phyloP scores from a whole-genome alignment of 2,888 invertebrate genomes.

The Diaphora mendica region DNA sequence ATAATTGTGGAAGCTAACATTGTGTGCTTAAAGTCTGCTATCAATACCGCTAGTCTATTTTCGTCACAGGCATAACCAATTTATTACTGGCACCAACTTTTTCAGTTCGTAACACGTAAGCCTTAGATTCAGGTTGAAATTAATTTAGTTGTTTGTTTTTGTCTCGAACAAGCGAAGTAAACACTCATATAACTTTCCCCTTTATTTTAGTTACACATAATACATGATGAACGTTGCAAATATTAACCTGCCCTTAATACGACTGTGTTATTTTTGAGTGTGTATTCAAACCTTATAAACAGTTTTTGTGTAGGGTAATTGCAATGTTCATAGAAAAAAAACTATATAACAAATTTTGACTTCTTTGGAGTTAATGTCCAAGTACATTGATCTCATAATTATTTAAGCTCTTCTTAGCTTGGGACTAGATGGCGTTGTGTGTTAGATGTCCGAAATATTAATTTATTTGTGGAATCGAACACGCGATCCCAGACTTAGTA shows the following conservation, averaged over 20 bases:
- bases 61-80: background rate
- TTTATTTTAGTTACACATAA: background rate
- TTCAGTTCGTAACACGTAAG: background rate
- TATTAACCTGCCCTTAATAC: background rate
- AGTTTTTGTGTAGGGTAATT: too few species aligned
- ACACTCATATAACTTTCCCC: background rate
- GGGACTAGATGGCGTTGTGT: too few species aligned
- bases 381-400: too few species aligned
- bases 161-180: background rate
- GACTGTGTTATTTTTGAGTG: background rate
- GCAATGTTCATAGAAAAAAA: too few species aligned
- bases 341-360: too few species aligned
- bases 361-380: too few species aligned
- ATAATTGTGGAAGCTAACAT: too few species aligned
- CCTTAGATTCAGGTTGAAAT: background rate
- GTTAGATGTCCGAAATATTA: too few species aligned
- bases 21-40: background rate
- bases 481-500: background rate
- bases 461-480: too few species aligned
- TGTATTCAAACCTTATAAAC: too few species aligned
- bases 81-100: background rate
- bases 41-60: background rate
- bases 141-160: background rate
- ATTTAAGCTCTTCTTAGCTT: too few species aligned
- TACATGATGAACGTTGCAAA: background rate